Conservation (phyloP, 2,888 invertebrate genomes). For the Hartigia nigra region DNA sequence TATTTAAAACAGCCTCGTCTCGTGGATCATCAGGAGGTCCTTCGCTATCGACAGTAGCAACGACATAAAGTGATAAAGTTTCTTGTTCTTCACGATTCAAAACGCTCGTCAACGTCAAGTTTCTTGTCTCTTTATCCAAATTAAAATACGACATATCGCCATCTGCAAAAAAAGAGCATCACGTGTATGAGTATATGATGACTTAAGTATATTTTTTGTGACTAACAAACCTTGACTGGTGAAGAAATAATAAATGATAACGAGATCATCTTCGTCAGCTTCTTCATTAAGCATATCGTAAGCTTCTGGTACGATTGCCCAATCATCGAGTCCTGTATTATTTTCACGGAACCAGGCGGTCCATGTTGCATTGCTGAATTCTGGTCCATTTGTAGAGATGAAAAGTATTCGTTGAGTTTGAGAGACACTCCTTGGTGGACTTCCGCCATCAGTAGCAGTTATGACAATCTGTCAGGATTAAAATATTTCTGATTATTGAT, state of each 20-base stretch:
- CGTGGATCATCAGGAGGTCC: slow-evolving; percentile 49
- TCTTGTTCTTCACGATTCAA: slow-evolving; percentile 67
- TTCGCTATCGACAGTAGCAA: slow-evolving; percentile 67
- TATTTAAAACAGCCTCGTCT: slow-evolving; percentile 61
- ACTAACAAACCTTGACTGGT: slow-evolving; percentile 28
- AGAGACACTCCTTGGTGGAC: slow-evolving; percentile 21
- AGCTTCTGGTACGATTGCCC: slow-evolving; percentile 31
- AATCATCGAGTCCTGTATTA: slow-evolving; percentile 27
- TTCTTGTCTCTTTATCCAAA: slow-evolving; percentile 61
- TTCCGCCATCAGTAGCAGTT: slow-evolving; percentile 35
- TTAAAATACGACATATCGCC: slow-evolving; percentile 61
- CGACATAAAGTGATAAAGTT: slow-evolving; percentile 65
- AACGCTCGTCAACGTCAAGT: slow-evolving; percentile 57
- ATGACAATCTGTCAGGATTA: slow-evolving; percentile 25
- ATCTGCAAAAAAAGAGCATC: slow-evolving; percentile 29
- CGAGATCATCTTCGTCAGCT: slow-evolving; percentile 18
- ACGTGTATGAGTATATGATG: neutral
- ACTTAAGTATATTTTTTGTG: neutral
- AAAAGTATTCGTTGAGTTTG: slow-evolving; percentile 32
- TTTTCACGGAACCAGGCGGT: slow-evolving; percentile 39
- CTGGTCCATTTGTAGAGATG: slow-evolving; percentile 33
- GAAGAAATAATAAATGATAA: slow-evolving; percentile 37
- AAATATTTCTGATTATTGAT: neutral
- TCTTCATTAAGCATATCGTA: slow-evolving; percentile 31
- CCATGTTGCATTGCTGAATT: slow-evolving; percentile 31